Base-by-base conservation (phyloP, 2,113 vertebrate species). In the Lonchura striata region DNA sequence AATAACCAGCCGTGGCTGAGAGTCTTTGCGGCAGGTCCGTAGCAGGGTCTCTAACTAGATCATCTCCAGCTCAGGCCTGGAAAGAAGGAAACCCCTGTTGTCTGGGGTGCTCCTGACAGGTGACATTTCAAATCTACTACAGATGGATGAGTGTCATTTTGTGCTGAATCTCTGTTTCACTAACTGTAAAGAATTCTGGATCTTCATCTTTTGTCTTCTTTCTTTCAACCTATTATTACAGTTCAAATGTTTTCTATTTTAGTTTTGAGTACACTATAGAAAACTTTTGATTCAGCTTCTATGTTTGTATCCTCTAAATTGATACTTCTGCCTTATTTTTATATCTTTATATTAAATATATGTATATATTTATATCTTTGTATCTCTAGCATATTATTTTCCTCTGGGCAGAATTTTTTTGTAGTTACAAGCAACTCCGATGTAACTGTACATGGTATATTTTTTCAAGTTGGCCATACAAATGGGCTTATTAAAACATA, bases 291-390 rank as follows among this genome's bases (percentile, higher is more conserved):
- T 20, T 11, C 17, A 30, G 6, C 33, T 64, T 64, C 44, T 83
- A 53, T 76, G 66, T 92, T 84, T 89, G 4, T 92, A 61, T 82
- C 52, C 27, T 95, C 71, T 71, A n/a, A 60, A 80, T 78, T 81
- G 25, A 37, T 70, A 57, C 25, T 92, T 86, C 49, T 94, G 35
- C 33, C 81, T 96, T 94, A 27, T 95, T 95, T 49, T 41, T 78
- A 39, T 39, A 39, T 39, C 39, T 39, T 39, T 39, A 39, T 39
- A 39, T 39, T 9, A 39, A 39, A 39, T 9, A 39, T 39, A n/a
- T 39, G 11, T 39, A 39, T 39, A 39, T 39, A 9, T 39, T 39
- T 39, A 39, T 39, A 39, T 8, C 39, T 44, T 80, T 64, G 16
- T 20, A 15, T 92, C 56, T 94, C 25, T 41, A 72, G 7, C 14